phyloP scores from a whole-genome alignment of 2,113 vertebrate species.

The Meleagris gallopavo region DNA sequence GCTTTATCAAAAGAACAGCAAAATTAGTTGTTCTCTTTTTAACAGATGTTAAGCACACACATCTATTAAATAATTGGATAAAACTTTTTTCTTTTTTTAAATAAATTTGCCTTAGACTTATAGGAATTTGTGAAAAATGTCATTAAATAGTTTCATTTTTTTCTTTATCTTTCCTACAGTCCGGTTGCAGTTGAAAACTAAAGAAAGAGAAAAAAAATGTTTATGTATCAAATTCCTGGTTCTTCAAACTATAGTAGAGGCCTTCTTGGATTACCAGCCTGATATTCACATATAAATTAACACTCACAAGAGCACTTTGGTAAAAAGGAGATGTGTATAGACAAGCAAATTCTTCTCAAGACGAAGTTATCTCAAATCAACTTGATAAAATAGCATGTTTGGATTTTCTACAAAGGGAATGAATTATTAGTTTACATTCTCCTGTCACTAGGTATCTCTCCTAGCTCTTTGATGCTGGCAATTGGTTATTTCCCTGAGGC shows the following conservation, averaged over 20 bases:
- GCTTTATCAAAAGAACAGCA: neutral
- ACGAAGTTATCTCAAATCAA: slow-evolving; percentile 41
- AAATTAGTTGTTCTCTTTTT: neutral
- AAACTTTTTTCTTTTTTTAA: neutral
- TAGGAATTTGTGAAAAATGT: neutral
- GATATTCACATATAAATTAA: neutral
- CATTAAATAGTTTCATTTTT: neutral
- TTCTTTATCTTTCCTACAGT: neutral
- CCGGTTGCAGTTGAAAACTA: fast-evolving
- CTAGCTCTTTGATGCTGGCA: slow-evolving; percentile 58
- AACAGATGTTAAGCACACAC: neutral
- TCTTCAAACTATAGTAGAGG: neutral
- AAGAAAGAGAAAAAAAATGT: neutral
- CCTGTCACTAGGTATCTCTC: slow-evolving; percentile 44
- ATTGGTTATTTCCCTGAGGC: slow-evolving; percentile 57
- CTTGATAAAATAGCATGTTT: slow-evolving; percentile 54
- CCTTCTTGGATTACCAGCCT: neutral
- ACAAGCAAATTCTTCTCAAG: slow-evolving; percentile 21
- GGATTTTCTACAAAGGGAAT: slow-evolving; percentile 66
- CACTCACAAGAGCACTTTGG: neutral
- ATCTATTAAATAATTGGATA: neutral
- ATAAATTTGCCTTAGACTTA: neutral
- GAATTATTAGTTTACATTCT: slow-evolving; percentile 64
- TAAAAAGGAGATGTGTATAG: fast-evolving
- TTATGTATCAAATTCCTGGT: neutral